These are phyloP conservation scores for Darwinula stevensoni DNA, from an alignment of 2,888 invertebrate species.

Conservation along the genomic window DNA sequence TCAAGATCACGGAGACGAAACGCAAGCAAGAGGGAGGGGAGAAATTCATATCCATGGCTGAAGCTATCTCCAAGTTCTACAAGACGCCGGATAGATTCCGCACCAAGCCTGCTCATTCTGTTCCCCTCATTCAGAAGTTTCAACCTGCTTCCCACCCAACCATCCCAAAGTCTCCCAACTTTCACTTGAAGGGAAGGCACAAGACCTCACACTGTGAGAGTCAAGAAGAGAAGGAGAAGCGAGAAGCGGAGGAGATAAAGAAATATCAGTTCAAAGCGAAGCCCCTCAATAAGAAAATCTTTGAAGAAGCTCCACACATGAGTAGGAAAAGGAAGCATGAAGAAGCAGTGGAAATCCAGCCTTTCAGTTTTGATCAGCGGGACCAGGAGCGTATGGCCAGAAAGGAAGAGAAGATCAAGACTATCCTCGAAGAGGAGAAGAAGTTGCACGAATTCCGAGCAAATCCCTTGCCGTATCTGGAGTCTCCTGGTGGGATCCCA, in stretches of 20 bases:
- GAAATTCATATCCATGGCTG: constrained; percentile 26
- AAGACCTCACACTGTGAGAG: too few species aligned
- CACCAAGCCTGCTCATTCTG: constrained; percentile 14
- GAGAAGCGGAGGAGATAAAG: too few species aligned
- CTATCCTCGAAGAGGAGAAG: constrained; percentile 26
- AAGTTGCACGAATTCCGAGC: constrained; percentile 35
- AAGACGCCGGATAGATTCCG: constrained; percentile 28
- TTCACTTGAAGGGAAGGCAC: too few species aligned
- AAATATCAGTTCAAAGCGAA: constrained; percentile 34
- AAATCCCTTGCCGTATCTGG: constrained; percentile 27
- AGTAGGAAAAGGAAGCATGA: too few species aligned
- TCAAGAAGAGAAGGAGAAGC: too few species aligned
- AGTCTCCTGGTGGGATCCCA: constrained; percentile 18
- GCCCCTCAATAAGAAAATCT: constrained; percentile 28
- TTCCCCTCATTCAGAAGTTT: too few species aligned
- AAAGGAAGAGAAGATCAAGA: constrained; percentile 28
- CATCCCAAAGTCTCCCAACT: too few species aligned
- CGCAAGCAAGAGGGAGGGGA: too few species aligned
- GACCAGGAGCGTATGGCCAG: constrained; percentile 25
- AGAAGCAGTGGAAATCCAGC: too few species aligned
- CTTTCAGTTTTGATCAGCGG: constrained; percentile 37
- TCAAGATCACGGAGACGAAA: constrained; percentile 12
- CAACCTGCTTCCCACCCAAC: too few species aligned
- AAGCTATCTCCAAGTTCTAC: constrained; percentile 24
- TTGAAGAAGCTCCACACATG: too few species aligned